Conservation (phyloP, 2,888 invertebrate genomes). For the Cryptocheilus praepositus region DNA sequence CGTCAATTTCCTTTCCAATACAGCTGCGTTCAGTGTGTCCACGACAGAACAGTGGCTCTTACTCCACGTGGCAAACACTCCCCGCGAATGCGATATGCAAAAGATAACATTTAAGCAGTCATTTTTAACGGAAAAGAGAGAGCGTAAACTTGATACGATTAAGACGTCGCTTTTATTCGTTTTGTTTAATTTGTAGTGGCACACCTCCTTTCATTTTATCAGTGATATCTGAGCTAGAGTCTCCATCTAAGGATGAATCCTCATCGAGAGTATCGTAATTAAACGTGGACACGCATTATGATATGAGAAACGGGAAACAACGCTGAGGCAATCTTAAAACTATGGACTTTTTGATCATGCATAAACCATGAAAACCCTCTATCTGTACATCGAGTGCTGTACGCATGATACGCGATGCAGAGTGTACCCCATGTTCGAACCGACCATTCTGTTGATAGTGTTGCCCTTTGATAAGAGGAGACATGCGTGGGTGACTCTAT, state of each 20-base stretch:
- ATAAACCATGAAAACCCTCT: constrained; percentile 60
- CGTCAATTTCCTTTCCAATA: constrained; percentile 59
- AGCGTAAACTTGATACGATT: constrained; percentile 62
- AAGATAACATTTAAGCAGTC: constrained; percentile 26
- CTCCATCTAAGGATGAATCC: constrained; percentile 56
- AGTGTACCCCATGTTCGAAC: constrained; percentile 41
- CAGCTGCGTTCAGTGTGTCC: constrained; percentile 69
- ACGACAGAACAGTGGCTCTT: constrained; percentile 48
- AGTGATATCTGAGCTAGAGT: constrained; percentile 53
- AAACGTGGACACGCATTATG: constrained; percentile 69
- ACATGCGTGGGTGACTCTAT: constrained; percentile 40
- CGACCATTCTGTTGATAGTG: constrained; percentile 52
- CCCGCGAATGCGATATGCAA: constrained; percentile 29
- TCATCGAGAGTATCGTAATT: constrained; percentile 30
- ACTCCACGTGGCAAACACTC: constrained; percentile 24
- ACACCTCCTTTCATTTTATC: constrained; percentile 24
- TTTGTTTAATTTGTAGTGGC: constrained; percentile 40
- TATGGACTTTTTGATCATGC: constrained; percentile 76
- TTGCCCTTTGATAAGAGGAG: constrained; percentile 29
- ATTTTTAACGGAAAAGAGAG: constrained; percentile 56
- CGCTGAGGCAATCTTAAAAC: constrained; percentile 75
- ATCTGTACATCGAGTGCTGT: constrained; percentile 55
- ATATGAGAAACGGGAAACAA: constrained; percentile 73
- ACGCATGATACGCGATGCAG: constrained; percentile 39
- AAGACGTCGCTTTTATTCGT: constrained; percentile 45